phyloP scores from a whole-genome alignment of 2,113 vertebrate species.

The Halcyon malimbica region DNA sequence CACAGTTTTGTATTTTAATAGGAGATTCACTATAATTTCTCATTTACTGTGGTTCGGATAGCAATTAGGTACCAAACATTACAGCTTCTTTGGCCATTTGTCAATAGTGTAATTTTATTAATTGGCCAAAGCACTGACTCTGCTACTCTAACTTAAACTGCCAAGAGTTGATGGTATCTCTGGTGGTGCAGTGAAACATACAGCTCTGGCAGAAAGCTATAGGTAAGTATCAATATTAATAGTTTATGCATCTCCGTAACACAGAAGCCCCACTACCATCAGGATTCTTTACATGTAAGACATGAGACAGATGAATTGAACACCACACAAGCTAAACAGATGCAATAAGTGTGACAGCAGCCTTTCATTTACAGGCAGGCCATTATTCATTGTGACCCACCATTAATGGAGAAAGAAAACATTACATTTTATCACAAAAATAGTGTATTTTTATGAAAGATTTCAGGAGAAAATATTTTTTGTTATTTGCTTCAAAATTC shows the following conservation, averaged over 20 bases:
- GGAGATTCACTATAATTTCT: background rate
- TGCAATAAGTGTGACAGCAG: background rate
- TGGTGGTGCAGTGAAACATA: background rate
- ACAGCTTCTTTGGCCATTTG: background rate
- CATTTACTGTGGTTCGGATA: background rate
- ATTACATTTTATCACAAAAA: background rate
- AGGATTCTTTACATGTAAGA: background rate
- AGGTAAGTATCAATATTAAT: background rate
- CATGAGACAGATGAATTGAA: background rate
- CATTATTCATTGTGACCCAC: background rate
- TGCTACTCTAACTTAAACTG: constrained; percentile 17
- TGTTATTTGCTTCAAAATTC: background rate
- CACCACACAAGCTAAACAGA: background rate
- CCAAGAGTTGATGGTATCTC: background rate
- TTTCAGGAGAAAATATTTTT: background rate
- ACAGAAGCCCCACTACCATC: background rate
- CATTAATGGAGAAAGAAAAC: background rate
- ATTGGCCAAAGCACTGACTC: constrained; percentile 16
- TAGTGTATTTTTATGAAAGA: background rate
- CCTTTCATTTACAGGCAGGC: background rate
- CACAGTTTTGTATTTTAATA: background rate
- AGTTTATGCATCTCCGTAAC: background rate
- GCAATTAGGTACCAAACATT: background rate
- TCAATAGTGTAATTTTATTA: constrained; percentile 13
- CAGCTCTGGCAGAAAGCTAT: background rate